Evolutionary conservation across 2,113 vertebrate species (phyloP), one percentile per base, ranked within the genome.

Genomic region (Nothocercus nigrocapillus): DNA sequence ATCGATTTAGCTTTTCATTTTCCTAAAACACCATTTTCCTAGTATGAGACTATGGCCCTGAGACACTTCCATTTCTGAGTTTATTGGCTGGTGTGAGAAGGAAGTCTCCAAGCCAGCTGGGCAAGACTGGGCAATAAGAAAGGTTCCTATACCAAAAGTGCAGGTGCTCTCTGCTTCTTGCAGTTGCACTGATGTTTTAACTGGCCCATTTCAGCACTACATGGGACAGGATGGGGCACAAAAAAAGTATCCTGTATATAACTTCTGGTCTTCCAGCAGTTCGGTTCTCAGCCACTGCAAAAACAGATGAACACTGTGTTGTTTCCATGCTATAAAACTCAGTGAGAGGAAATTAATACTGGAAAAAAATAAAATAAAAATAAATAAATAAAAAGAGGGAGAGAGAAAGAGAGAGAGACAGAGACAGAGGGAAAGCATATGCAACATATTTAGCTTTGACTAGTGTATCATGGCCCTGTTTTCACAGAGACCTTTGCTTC

Each of bases 1-100:
- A 95, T 88, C 4, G 4, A 94, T 88, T 89, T 78, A 91, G 61
- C 58, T 80, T 92, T 89, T 96, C 58, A 81, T 95, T 94, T 86
- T 73, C 76, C 54, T 74, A 38, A 87, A 95, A 45, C 45, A 69
- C 69, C 59, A 30, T 64, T 20, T 85, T 76, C 80, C 76, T 93
- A 28, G 73, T 24, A 3, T 32, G 67, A 34, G 38, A 47, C 87
- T 81, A 85, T 44, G 84, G 72, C 44, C 64, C 64, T 85, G 56
- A 89, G 78, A 94, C 22, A 16, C 85, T 85, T 90, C 68, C 40
- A 63, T 34, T 93, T 45, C 85, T 87, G 85, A 30, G 19, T 21
- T 75, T 44, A 5, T 5, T 51, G 88, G 58, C 7, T 51, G n/a
- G 10, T 56, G 81, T 47, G 75, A 82, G 83, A 68, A 93, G 68